Base-by-base conservation (phyloP, 2,797 vertebrate genomes). In the Pteronotus mesoamericanus region DNA sequence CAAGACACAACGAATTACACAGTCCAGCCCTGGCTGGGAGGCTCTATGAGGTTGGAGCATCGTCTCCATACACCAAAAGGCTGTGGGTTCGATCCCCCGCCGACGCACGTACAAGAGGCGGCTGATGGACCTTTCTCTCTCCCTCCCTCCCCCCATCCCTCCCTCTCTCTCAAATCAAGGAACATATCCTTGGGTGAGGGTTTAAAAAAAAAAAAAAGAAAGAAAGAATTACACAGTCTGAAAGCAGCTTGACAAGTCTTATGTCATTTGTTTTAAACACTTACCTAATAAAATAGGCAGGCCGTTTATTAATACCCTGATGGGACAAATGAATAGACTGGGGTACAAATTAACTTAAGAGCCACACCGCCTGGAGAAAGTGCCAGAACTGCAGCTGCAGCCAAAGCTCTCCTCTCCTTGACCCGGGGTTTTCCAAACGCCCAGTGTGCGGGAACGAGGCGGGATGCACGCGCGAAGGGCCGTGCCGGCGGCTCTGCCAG, bases 381-480 rank as follows among this genome's bases (percentile, higher is more conserved):
- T 44, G 66, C 79, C 84, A 21, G 66, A 69, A n/a, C 26, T 9
- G 14, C 39, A 53, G 39, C 71, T 14, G 18, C 15, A 37, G 48
- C 37, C 44, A 32, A 11, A 24, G 21, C 34, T 48, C 64, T 39
- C 22, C 5, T 14, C 11, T n/a, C 89, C 53, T 24, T 10, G 18
- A 48, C 3, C n/a, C 29, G 26, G 2, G 19, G 24, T 24, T 46
- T 64, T 89, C 39, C n/a, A 21, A 29, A 9, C 24, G 37, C 44
- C 48, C 46, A 46, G 55, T 66, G 11, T 29, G 26, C 22, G 4
- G 21, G 8, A 24, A 55, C 39, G 4, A 37, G 8, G 3, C 10
- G 9, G 2, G n/a, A 53, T 21, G 22, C 29, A 0, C 15, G 44
- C 21, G 0, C 7, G 26, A 37, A 16, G 44, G 44, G 53, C 22